Conservation (phyloP, 2,113 vertebrate species). For the Bambusicola thoracicus region DNA sequence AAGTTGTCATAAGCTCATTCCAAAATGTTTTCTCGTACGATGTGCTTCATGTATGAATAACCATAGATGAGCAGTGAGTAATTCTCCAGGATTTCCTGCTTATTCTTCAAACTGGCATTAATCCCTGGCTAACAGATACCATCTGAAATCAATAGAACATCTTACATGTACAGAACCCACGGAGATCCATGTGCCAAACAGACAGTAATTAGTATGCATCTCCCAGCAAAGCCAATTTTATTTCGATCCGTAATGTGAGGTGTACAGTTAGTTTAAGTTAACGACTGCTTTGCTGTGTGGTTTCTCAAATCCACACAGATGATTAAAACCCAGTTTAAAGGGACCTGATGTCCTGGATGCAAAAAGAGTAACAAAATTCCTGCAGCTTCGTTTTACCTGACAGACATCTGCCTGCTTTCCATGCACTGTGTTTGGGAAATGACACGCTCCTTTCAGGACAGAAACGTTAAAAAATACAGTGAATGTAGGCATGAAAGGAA, state of each 20-base stretch:
- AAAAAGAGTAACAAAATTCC: neutral
- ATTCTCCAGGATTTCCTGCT: constrained; percentile 55
- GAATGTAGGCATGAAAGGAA: constrained; percentile 80
- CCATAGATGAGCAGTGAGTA: constrained; percentile 59
- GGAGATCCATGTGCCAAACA: constrained; percentile 34
- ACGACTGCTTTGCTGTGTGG: constrained; percentile 76
- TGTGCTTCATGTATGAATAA: constrained; percentile 31
- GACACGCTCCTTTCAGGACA: constrained; percentile 69
- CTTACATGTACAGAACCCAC: neutral
- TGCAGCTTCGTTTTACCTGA: constrained; percentile 17
- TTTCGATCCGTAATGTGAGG: constrained; percentile 56
- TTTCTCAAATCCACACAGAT: constrained; percentile 76
- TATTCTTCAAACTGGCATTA: constrained; percentile 65
- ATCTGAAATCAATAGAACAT: constrained; percentile 56
- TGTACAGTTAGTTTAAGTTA: constrained; percentile 77
- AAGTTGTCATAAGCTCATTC: neutral
- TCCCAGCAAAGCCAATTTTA: constrained; percentile 64
- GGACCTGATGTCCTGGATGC: constrained; percentile 14
- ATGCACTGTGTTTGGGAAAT: constrained; percentile 63
- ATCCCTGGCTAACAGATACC: constrained; percentile 52
- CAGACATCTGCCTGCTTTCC: constrained; percentile 68
- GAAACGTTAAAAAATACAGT: constrained; percentile 52
- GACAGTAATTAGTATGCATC: neutral
- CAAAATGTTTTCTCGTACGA: constrained; percentile 6
- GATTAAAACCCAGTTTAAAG: constrained; percentile 70